These are phyloP conservation scores for Podotricha telesiphe DNA, from an alignment of 2,888 invertebrate genomes.

Conservation along the genomic window DNA sequence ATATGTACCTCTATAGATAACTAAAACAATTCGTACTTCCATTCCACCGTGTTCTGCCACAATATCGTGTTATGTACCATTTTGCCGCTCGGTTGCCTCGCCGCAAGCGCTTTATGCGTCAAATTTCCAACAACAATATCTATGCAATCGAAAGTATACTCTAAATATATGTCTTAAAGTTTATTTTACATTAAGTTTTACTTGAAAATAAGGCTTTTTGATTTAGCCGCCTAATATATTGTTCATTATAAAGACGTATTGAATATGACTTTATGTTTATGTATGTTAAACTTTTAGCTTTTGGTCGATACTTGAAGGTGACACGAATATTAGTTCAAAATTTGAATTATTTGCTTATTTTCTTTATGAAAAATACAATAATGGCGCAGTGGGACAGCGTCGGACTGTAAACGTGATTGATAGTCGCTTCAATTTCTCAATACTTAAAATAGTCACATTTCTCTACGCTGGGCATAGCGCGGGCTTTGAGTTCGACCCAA, in stretches of 20 bases:
- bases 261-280: conserved; percentile 49
- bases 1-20: conserved; percentile 44
- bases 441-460: no score
- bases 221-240: conserved; percentile 13
- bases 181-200: conserved; percentile 13
- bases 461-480: no score
- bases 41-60: conserved; percentile 59
- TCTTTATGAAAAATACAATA: no score
- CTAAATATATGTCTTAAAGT: background rate
- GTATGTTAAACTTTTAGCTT: conserved; percentile 34
- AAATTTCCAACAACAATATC: conserved; percentile 14
- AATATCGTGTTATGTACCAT: conserved; percentile 77
- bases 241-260: conserved; percentile 46
- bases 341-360: no score
- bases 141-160: conserved; percentile 29
- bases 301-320: background rate
- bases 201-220: conserved; percentile 26
- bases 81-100: conserved; percentile 66
- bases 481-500: no score
- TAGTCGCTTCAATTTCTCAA: no score
- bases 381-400: no score
- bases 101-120: conserved; percentile 49
- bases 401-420: no score
- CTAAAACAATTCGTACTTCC: conserved; percentile 61
- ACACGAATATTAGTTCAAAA: no score